Evolutionary conservation across 2,888 invertebrate genomes (phyloP).

Genomic region (Melieria crassipennis): DNA sequence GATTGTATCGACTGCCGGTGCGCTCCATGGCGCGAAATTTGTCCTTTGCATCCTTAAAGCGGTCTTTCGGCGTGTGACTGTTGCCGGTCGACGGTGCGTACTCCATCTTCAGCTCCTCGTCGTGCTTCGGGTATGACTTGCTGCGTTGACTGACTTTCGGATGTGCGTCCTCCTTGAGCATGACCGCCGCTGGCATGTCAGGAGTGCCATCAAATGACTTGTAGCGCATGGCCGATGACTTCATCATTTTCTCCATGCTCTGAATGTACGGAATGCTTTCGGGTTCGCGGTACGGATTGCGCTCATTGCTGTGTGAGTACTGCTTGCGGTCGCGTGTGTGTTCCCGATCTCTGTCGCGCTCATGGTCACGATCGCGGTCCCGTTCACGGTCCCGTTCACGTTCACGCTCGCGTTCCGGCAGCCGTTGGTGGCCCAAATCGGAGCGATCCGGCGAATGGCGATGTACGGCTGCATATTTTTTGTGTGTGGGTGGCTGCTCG

Average conservation of each 20-base stretch:
- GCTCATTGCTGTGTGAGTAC: conserved; percentile 55
- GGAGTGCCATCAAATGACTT: conserved; percentile 54
- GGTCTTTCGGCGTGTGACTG: conserved; percentile 74
- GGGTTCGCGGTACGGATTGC: conserved; percentile 65
- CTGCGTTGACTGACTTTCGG: conserved; percentile 49
- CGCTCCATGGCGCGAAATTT: conserved; percentile 82
- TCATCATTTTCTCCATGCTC: conserved; percentile 66
- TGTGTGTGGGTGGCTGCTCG: conserved; percentile 51
- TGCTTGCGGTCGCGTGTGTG: conserved; percentile 46
- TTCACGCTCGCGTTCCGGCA: conserved; percentile 45
- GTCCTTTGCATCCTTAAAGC: conserved; percentile 87
- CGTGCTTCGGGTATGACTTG: conserved; percentile 47
- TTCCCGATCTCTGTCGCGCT: conserved; percentile 48
- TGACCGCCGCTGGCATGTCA: conserved; percentile 38
- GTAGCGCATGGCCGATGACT: conserved; percentile 65
- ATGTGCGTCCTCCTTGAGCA: conserved; percentile 42
- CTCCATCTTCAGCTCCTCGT: conserved; percentile 40
- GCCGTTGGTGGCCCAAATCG: conserved; percentile 42
- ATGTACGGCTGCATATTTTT: conserved; percentile 55
- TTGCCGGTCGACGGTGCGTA: conserved; percentile 33
- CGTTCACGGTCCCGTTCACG: conserved; percentile 46
- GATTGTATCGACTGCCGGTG: conserved; percentile 62
- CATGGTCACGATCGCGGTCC: conserved; percentile 43
- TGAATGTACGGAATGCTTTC: conserved; percentile 65
- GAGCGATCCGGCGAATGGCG: conserved; percentile 48